Evolutionary conservation across 1,140 invertebrate species (phyloP), one percentile per base, ranked within the genome.

Genomic region (Brachystomella parvula): DNA sequence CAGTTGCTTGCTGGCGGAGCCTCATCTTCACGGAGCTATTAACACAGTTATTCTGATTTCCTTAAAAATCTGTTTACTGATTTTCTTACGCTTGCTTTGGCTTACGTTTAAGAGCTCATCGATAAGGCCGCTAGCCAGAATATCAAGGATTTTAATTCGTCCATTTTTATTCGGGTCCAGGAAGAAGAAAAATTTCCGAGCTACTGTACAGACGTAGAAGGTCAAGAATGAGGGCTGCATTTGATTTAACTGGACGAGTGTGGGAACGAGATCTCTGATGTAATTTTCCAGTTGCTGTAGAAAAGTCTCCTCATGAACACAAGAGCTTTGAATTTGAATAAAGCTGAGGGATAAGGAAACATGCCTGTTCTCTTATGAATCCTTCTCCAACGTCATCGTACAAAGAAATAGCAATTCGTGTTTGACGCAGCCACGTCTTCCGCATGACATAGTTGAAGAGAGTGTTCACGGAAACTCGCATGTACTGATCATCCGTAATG

Each of bases 391-490:
- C 87, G 3, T 89, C 87, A 81, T 98, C 95, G 78, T 96, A 97
- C 3, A 96, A 79, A 0, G 92, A 94, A 3, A 97, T 80, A 0
- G 91, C 92, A 69, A 97, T 92, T 75, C 93, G 81, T 1, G 92
- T 96, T 77, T 97, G 93, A 75, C 92, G 88, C 6, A 95, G 78
- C 92, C 93, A 96, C 2, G 94, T 88, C 78, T 95, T 92, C 24
- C 90, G 82, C 91, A 97, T 96, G 0, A 94, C 87, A 78, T 96
- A 97, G 74, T 96, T 96, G 76, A 96, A 96, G 49, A 97, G 82
- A 9, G 90, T 88, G 76, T 86, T 84, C 2, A 89, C 89, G 44
- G 86, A 86, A 2, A 94, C 86, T 65, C 88, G 79, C 15, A 92
- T 92, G 77, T 89, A 86, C 0, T 86, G 84, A 76, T 95, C 92